These are phyloP conservation scores for Pseudomugil tenellus DNA, from an alignment of 2,797 vertebrate species.

Conservation along the genomic window DNA sequence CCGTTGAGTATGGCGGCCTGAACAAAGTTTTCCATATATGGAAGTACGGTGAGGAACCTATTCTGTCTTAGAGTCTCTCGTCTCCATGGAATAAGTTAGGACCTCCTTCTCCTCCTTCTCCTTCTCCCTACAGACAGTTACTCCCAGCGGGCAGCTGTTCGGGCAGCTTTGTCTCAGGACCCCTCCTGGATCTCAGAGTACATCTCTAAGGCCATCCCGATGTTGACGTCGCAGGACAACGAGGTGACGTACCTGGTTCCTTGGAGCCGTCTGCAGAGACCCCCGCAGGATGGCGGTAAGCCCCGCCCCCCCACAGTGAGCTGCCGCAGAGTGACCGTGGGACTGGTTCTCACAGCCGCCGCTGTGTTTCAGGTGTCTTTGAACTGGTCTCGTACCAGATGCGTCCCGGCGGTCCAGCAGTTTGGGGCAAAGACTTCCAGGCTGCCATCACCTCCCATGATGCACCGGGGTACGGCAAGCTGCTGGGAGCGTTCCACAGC, in stretches of 20 bases:
- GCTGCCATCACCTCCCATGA: constrained; percentile 82
- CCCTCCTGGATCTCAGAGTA: constrained; percentile 88
- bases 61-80: background rate
- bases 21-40: constrained; percentile 93
- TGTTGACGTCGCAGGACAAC: constrained; percentile 87
- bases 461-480: constrained; percentile 83
- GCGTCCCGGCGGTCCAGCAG: constrained; percentile 89
- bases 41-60: constrained; percentile 89
- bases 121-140: constrained; percentile 83
- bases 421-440: constrained; percentile 88
- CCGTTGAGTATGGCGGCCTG: constrained; percentile 87
- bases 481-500: constrained; percentile 89
- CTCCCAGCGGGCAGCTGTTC: constrained; percentile 85
- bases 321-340: background rate
- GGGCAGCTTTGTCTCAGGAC: constrained; percentile 85
- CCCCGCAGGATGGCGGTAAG: constrained; percentile 86
- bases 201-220: constrained; percentile 81
- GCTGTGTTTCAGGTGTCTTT: constrained; percentile 84
- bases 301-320: constrained; percentile 11
- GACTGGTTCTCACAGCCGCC: background rate
- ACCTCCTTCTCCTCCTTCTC: background rate
- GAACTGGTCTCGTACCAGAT: constrained; percentile 91
- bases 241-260: constrained; percentile 90
- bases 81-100: no score
- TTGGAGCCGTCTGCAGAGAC: constrained; percentile 86